A percentile compares a stretch with the other conserved stretches of the same genome.
phyloP scores from a whole-genome alignment of 2,888 invertebrate species.

The Branchipolynoe longqiensis region DNA sequence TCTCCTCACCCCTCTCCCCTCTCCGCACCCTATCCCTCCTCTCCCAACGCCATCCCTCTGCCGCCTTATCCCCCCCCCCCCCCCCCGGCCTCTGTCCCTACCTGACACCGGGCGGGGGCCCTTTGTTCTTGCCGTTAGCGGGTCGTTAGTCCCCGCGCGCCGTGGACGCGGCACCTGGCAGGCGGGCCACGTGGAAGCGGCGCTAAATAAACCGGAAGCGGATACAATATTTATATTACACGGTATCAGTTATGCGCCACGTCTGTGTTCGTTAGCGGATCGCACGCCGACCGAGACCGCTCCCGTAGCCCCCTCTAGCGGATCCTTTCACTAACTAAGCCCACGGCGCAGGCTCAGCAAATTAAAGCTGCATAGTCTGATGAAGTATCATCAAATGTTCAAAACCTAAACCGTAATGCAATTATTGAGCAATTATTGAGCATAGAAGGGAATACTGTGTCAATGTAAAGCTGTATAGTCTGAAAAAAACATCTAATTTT shows the following conservation, averaged over 20 bases:
- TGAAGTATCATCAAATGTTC: too few relatives aligned
- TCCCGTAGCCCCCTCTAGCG: too few relatives aligned
- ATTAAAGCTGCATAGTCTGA: too few relatives aligned
- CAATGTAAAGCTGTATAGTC: too few relatives aligned
- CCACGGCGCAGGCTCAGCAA: too few relatives aligned
- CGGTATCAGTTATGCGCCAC: slow-evolving; percentile 44
- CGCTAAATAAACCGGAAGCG: slow-evolving; percentile 36
- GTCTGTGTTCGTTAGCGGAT: slow-evolving; percentile 14
- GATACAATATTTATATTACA: slow-evolving; percentile 50
- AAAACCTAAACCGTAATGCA: too few relatives aligned
- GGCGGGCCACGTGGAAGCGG: background rate
- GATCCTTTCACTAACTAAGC: too few relatives aligned
- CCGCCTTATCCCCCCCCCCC: background rate
- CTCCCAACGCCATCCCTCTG: background rate
- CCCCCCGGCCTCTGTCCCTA: too few relatives aligned
- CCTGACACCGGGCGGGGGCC: background rate
- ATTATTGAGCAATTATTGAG: too few relatives aligned
- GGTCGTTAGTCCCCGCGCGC: background rate
- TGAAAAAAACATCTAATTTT: too few relatives aligned
- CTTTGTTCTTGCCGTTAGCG: background rate
- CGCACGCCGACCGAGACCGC: background rate
- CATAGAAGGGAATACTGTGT: too few relatives aligned
- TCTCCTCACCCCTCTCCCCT: too few relatives aligned
- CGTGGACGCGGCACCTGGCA: background rate
- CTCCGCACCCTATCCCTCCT: background rate